Conservation (phyloP, 2,888 invertebrate species). For the Hemicrepidius hirtus region DNA sequence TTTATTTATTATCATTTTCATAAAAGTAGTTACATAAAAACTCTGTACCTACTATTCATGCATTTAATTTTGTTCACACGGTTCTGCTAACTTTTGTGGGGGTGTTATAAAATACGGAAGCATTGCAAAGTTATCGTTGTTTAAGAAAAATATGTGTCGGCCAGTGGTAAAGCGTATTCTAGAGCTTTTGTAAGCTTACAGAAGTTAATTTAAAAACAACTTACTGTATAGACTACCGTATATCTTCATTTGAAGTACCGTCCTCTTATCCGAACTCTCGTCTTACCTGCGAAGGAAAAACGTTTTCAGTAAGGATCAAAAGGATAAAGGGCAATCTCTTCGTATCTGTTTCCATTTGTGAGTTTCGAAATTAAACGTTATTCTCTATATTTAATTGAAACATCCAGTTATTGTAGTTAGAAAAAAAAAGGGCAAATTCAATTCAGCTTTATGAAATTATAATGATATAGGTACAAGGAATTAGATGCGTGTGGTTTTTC, state of each 20-base stretch:
- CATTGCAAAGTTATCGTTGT: no score
- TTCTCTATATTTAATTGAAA: not conserved
- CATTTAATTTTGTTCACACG: no score
- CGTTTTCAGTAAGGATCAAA: conserved; percentile 7
- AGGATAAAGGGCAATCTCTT: conserved; percentile 11
- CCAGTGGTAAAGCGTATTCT: not conserved
- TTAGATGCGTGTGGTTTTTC: no score
- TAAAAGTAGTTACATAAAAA: no score
- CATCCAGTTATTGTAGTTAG: not conserved
- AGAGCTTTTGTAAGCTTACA: not conserved
- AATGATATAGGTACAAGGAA: not conserved
- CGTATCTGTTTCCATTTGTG: not conserved
- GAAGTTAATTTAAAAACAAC: conserved; percentile 16
- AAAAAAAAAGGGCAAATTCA: no score
- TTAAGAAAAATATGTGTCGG: not conserved
- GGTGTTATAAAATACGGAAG: no score
- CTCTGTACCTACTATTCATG: no score
- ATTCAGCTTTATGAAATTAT: no score
- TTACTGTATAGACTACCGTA: conserved; percentile 1
- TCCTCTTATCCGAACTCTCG: conserved; percentile 13
- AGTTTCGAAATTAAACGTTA: not conserved
- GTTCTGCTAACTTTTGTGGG: no score
- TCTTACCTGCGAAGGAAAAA: conserved; percentile 6
- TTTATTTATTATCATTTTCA: no score
- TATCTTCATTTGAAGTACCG: conserved; percentile 12